These are phyloP conservation scores for Balaeniceps rex DNA, from an alignment of 2,113 vertebrate genomes.

Conservation along the genomic window DNA sequence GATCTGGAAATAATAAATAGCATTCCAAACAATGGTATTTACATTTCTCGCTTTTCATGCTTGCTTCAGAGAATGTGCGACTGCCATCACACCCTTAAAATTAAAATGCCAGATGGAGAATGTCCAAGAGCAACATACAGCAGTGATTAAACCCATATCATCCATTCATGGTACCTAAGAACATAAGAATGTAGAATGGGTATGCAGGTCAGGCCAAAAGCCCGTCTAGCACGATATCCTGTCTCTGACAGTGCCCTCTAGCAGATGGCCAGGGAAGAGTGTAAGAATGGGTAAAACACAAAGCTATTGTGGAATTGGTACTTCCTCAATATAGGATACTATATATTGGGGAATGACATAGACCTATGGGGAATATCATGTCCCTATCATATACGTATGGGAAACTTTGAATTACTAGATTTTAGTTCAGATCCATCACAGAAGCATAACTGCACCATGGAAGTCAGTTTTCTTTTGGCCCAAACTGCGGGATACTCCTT, in stretches of 20 bases:
- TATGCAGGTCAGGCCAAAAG: background rate
- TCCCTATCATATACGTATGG: rapidly evolving
- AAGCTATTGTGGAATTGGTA: background rate
- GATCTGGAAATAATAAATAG: slow-evolving; percentile 22
- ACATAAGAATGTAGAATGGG: background rate
- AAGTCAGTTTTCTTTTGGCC: background rate
- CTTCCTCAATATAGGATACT: background rate
- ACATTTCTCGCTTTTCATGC: background rate
- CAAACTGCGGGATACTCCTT: background rate
- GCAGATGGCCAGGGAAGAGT: background rate
- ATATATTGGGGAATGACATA: background rate
- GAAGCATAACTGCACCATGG: background rate
- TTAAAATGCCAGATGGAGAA: background rate
- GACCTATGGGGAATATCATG: background rate
- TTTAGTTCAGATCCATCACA: background rate
- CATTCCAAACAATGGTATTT: background rate
- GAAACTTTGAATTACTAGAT: background rate
- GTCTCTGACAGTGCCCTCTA: background rate
- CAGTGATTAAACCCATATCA: background rate
- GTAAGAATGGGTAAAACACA: background rate
- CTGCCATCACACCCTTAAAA: background rate
- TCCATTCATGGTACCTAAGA: background rate
- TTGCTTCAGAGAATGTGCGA: background rate
- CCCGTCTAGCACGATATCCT: background rate
- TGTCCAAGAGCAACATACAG: background rate